A percentile compares a stretch with the other conserved stretches of the same genome.
Evolutionary conservation across 2,888 invertebrate genomes (phyloP).

Genomic region (Cheilosia urbana): DNA sequence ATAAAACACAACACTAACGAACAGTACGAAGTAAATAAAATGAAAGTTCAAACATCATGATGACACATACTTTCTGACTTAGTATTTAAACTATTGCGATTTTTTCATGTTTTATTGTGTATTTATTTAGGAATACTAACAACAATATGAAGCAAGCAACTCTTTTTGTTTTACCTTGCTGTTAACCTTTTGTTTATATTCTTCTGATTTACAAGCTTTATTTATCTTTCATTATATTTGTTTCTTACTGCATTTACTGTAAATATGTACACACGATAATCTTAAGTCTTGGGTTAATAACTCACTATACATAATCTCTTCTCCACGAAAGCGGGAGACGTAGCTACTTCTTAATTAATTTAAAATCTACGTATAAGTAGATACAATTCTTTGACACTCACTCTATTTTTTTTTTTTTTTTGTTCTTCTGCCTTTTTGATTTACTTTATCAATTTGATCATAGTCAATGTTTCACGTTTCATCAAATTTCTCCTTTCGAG

Average conservation of each 20-base stretch:
- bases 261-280: conserved; percentile 59
- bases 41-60: conserved; percentile 26
- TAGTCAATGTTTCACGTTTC: neutral
- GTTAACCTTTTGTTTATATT: conserved; percentile 23
- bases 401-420: conserved; percentile 16
- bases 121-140: conserved; percentile 54
- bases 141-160: conserved; percentile 30
- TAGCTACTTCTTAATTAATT: conserved; percentile 27
- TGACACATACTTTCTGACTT: conserved; percentile 40
- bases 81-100: conserved; percentile 35
- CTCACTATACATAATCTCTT: conserved; percentile 34
- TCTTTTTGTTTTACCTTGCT: conserved; percentile 23
- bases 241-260: conserved; percentile 63
- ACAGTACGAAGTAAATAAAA: conserved; percentile 52
- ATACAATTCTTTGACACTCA: conserved; percentile 55
- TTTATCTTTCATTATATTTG: conserved; percentile 29
- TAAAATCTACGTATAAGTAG: conserved; percentile 23
- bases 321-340: conserved; percentile 12
- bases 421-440: neutral
- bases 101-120: conserved; percentile 57
- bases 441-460: neutral
- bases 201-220: conserved; percentile 38
- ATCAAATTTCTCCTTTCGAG: neutral
- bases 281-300: conserved; percentile 7
- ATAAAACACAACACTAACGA: conserved; percentile 55